Base-by-base conservation (phyloP, 1,140 invertebrate species). In the Drosophila albomicans region DNA sequence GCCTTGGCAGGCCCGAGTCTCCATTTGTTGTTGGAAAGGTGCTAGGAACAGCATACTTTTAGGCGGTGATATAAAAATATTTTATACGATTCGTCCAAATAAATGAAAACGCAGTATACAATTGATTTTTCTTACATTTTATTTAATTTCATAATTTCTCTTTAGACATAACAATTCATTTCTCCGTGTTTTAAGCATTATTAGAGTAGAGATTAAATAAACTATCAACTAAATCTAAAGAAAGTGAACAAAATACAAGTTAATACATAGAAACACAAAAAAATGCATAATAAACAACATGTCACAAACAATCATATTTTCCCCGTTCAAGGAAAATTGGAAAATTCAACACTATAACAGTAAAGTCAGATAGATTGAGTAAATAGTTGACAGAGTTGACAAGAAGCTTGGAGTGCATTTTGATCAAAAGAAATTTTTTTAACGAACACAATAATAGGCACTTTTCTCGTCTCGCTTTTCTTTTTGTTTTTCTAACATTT, bases 251-350 rank as follows among this genome's bases (percentile, higher is more conserved):
- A 87, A 87, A 82, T 87, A 82, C 59, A 75, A 80, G 87, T 81
- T 89, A 71, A 86, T 82, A 87, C 78, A 71, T 67, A 71, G 59
- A 77, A 75, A 72, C 80, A 82, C 75, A 88, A 57, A 38, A 82
- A 88, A 78, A 89, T 88, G 85, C 85, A 89, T 85, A 89, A 89
- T 90, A 89, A 89, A 89, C 85, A 89, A 89, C 86, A 89, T 89
- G 85, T 89, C 85, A 89, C 86, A 86, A 85, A 79, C 68, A 81
- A 76, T 79, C 49, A 16, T 38, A 15, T 43, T 63, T 72, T 38
- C 58, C 62, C 46, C 28, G 5, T 41, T 15, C 8, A 13, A 25
- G 48, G 32, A 28, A 43, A 48, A 46, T 45, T 13, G 58, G 63
- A 79, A 73, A 58, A 15, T 28, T 65, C 71, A 65, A 49, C 41